Percentiles rank a stretch among this genome's conserved stretches.
These are phyloP conservation scores for Cyclura pinguis DNA, from an alignment of 2,797 vertebrate genomes.

Conservation along the genomic window DNA sequence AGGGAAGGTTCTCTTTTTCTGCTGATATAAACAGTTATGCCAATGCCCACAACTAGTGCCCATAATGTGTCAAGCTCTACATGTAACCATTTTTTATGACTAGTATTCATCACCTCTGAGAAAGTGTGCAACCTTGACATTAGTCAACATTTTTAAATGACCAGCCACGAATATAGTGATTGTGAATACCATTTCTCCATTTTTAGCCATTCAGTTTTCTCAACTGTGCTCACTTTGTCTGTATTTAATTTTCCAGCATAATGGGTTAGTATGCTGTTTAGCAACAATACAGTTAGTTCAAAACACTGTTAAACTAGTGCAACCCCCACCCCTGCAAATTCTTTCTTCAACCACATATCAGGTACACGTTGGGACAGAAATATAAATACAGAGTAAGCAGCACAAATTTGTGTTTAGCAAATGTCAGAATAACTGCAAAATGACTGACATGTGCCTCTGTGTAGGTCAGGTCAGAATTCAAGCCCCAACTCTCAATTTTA, in stretches of 20 bases:
- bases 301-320: conserved; percentile 15
- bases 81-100: too few relatives aligned
- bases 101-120: background rate
- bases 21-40: too few relatives aligned
- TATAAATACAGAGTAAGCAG: conserved; percentile 5
- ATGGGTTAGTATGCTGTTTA: conserved; percentile 36
- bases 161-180: background rate
- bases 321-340: background rate
- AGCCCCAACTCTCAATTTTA: background rate
- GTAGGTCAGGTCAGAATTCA: background rate
- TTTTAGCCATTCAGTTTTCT: conserved; percentile 26
- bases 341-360: background rate
- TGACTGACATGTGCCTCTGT: background rate
- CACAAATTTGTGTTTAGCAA: background rate
- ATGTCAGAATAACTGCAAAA: background rate
- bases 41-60: too few relatives aligned
- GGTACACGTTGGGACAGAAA: rapidly evolving
- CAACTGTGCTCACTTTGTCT: background rate
- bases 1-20: too few relatives aligned
- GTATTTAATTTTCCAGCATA: background rate
- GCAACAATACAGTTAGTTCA: background rate
- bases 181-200: background rate
- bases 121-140: background rate
- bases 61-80: too few relatives aligned
- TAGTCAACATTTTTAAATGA: background rate